A percentile compares a stretch with the other conserved stretches of the same genome.
These are phyloP conservation scores for Zosterops lateralis DNA, from an alignment of 2,113 vertebrate genomes.

Conservation along the genomic window DNA sequence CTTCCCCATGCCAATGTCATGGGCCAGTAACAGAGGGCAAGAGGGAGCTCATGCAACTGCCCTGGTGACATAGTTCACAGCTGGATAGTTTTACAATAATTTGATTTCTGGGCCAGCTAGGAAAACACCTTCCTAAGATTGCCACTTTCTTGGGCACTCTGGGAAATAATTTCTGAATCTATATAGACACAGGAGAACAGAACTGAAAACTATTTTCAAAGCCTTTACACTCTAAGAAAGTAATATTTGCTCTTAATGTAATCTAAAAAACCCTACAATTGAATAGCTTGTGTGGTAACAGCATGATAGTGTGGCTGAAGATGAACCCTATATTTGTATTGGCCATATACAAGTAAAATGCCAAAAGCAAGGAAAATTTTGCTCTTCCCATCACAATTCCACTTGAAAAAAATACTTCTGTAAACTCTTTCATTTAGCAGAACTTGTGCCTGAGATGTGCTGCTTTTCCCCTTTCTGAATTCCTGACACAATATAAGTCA, in stretches of 20 bases:
- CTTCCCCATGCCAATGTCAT: accelerated
- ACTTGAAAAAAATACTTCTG: not conserved
- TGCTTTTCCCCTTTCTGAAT: slow-evolving; percentile 4
- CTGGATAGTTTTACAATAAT: not conserved
- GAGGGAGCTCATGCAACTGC: not conserved
- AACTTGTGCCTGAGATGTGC: not conserved
- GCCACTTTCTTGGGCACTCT: not conserved
- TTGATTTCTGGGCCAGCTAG: not conserved
- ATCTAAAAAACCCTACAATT: not conserved
- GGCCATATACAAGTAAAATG: not conserved
- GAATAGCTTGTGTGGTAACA: not conserved
- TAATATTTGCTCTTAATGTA: not conserved
- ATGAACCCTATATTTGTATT: not conserved
- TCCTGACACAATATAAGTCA: slow-evolving; percentile 40
- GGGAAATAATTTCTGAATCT: not conserved
- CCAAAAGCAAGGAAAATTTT: not conserved
- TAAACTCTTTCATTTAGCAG: slow-evolving; percentile 1
- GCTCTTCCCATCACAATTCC: not conserved
- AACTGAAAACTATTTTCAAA: not conserved
- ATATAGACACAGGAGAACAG: not conserved
- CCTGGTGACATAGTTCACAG: not conserved
- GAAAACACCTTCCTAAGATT: not conserved
- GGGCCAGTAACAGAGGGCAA: not conserved
- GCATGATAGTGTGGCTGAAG: not conserved
- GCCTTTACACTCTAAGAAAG: not conserved